Base-by-base conservation (phyloP, 2,888 invertebrate genomes). In the Neria commutata region DNA sequence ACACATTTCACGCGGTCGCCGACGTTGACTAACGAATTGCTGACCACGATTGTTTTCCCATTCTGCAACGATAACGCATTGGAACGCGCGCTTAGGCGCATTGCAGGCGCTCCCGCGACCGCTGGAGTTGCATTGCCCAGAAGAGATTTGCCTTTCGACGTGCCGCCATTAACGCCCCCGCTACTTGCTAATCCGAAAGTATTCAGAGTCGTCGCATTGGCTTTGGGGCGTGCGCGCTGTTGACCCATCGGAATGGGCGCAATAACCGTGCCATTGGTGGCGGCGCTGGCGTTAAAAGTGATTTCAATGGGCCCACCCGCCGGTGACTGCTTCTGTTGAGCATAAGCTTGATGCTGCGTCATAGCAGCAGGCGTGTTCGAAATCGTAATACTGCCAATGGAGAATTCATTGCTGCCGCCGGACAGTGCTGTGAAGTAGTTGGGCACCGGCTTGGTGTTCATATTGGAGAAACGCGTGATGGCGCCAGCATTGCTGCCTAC, bases 31-130 rank as follows among this genome's bases (percentile, higher is more conserved):
- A 70, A 69, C 3, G 67, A 54, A 24, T 66, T 69, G 34, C 69
- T 73, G 2, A 78, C 77, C 50, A 70, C 70, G 29, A 76, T 76
- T 1, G 76, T 76, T 53, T 77, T 70, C 24, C 68, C 69, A 6
- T 67, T 66, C 54, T 48, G 65, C 51, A 60, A 63, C 19, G 8
- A 11, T 8, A 34, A 19, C 14, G 21, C n/a, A 14, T 14, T 21
- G 17, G 33, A 14, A 14, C 19, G 42, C 8, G 8, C 3, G 10
- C 4, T 14, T 37, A 4, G 6, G 10, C n/a, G 26, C n/a, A 25
- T 10, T 3, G n/a, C 14, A 3, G 47, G 26, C 16, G 24, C 29
- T 11, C 25, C 5, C 14, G 29, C 54, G 26, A 45, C 55, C 5
- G 54, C 21, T 3, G 57, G 29, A n/a, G 63, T 61, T 16, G 59